Percentiles rank a stretch among this genome's conserved stretches.
These are phyloP conservation scores for Leucopternis melanops DNA, from an alignment of 2,113 vertebrate genomes.

Conservation along the genomic window DNA sequence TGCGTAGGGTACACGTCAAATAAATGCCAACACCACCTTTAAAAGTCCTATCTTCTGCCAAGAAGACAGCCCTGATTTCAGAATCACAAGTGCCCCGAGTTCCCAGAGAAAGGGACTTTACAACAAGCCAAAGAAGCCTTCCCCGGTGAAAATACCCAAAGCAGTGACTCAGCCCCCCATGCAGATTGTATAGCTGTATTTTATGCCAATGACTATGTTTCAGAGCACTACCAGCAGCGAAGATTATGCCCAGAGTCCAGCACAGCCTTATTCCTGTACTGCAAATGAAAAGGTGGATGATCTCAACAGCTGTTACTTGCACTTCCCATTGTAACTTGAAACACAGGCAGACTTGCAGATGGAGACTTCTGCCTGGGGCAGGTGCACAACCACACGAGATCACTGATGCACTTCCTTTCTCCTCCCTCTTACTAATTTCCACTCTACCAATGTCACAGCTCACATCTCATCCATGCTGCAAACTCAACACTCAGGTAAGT, in stretches of 20 bases:
- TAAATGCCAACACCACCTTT: not conserved
- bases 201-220: not conserved
- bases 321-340: not conserved
- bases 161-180: not conserved
- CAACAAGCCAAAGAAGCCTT: not conserved
- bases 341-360: rapidly evolving
- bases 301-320: not conserved
- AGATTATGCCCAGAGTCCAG: not conserved
- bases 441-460: not conserved
- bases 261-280: not conserved
- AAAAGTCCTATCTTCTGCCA: not conserved
- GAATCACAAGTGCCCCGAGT: not conserved
- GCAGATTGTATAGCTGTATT: not conserved
- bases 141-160: not conserved
- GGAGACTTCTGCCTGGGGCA: not conserved
- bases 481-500: not conserved
- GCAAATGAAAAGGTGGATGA: not conserved
- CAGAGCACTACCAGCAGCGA: not conserved
- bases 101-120: not conserved
- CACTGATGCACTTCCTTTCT: not conserved
- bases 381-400: too few relatives aligned
- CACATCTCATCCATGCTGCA: not conserved
- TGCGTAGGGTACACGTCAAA: not conserved
- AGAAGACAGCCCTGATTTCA: not conserved
- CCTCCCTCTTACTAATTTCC: not conserved